Evolutionary conservation across 2,113 vertebrate species (phyloP), one percentile per base, ranked within the genome.

Genomic region (Heterocephalus glaber): DNA sequence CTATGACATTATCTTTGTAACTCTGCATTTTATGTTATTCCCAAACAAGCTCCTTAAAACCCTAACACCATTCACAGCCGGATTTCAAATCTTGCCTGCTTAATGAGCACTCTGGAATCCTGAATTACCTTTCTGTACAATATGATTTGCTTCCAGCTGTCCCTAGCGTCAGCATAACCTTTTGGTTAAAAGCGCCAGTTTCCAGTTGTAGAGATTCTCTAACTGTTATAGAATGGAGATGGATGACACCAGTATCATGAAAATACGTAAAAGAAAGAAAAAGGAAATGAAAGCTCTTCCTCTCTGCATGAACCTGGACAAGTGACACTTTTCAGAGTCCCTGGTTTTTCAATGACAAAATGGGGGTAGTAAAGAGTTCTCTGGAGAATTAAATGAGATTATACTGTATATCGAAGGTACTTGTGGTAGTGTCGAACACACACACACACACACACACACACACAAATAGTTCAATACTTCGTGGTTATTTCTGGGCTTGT

Each of bases 351-450:
- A 80, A 9, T 49, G 72, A 38, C 41, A 87, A 94, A 94, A 72
- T 56, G 14, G 19, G 9, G 7, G 2, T 44, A 82, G 66, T 20
- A 86, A 30, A 86, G 80, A 56, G 41, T 30, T 72, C 52, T 61
- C 26, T 7, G 88, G 65, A 84, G 82, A 94, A 84, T 92, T 86
- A 95, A 96, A 80, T 83, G 82, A 97, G 89, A 80, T 84, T 89
- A 86, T 89, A 76, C 41, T 47, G 44, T 16, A 5, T 79, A 84
- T 72, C 12, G 86, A 87, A 95, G 93, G 96, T 26, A 20, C 28
- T n/a, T 60, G 56, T 95, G 94, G 82, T 49, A 86, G 61, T 76
- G 68, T 52, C 77, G 10, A 7, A 13, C 54, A 14, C 20, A 38
- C 33, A 33, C n/a, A 61, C 13, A 66, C n/a, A 13, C 54, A 14